These are phyloP conservation scores for Neosilurus hyrtlii DNA, from an alignment of 2,797 vertebrate genomes.

Conservation along the genomic window DNA sequence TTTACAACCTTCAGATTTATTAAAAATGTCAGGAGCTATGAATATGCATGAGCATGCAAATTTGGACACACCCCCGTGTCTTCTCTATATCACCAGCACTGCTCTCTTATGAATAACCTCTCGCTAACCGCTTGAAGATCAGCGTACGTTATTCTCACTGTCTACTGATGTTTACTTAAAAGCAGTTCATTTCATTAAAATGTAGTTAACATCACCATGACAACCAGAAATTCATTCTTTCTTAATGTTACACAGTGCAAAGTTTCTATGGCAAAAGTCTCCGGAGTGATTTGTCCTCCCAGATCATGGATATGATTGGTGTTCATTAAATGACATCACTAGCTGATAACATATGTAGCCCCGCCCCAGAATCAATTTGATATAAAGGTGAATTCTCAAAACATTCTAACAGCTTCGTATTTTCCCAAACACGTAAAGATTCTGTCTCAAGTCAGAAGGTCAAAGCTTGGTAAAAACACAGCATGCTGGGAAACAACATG, in stretches of 20 bases:
- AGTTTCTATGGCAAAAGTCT: background rate
- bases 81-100: too few relatives aligned
- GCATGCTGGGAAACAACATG: background rate
- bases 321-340: background rate
- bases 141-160: background rate
- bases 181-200: background rate
- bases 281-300: background rate
- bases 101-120: background rate
- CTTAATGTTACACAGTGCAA: background rate
- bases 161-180: background rate
- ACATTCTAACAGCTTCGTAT: background rate
- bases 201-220: background rate
- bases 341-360: background rate
- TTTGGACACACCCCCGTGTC: background rate
- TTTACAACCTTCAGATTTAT: background rate
- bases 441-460: constrained; percentile 30
- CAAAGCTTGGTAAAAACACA: constrained; percentile 31
- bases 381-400: background rate
- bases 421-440: constrained; percentile 18
- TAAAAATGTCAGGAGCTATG: background rate
- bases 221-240: background rate
- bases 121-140: background rate
- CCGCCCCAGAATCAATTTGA: background rate
- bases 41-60: background rate
- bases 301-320: background rate